phyloP scores from a whole-genome alignment of 2,888 invertebrate species.

The Automeris io region DNA sequence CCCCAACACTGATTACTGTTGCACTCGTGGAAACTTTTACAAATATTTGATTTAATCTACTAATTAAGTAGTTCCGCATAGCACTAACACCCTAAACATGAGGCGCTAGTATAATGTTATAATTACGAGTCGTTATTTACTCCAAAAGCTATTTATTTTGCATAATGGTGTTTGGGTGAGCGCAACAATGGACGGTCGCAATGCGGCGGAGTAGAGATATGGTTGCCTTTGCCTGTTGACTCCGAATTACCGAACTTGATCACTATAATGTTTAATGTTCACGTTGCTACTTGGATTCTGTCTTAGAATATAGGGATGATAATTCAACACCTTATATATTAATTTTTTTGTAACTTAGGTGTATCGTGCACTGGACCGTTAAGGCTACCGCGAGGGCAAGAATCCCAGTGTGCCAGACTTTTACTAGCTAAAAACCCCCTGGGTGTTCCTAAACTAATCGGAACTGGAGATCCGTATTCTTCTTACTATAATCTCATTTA shows the following conservation, averaged over 20 bases:
- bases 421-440: too few species aligned
- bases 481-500: too few species aligned
- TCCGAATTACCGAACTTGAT: slow-evolving; percentile 57
- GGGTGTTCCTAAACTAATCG: too few species aligned
- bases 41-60: neutral
- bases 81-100: slow-evolving; percentile 15
- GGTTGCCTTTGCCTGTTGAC: slow-evolving; percentile 40
- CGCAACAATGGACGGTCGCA: slow-evolving; percentile 49
- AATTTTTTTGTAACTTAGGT: too few species aligned
- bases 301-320: too few species aligned
- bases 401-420: too few species aligned
- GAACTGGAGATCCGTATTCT: too few species aligned
- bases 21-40: slow-evolving; percentile 19
- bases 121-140: slow-evolving; percentile 52
- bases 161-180: slow-evolving; percentile 57
- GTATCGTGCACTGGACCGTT: too few species aligned
- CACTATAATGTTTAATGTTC: slow-evolving; percentile 43
- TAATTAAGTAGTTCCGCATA: slow-evolving; percentile 1
- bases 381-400: too few species aligned
- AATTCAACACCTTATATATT: too few species aligned
- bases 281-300: slow-evolving; percentile 3
- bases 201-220: slow-evolving; percentile 39
- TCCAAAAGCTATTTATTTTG: slow-evolving; percentile 55
- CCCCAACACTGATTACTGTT: slow-evolving; percentile 38
- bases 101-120: slow-evolving; percentile 40